Evolutionary conservation across 2,113 vertebrate genomes (phyloP).

Genomic region (Panthera tigris): DNA sequence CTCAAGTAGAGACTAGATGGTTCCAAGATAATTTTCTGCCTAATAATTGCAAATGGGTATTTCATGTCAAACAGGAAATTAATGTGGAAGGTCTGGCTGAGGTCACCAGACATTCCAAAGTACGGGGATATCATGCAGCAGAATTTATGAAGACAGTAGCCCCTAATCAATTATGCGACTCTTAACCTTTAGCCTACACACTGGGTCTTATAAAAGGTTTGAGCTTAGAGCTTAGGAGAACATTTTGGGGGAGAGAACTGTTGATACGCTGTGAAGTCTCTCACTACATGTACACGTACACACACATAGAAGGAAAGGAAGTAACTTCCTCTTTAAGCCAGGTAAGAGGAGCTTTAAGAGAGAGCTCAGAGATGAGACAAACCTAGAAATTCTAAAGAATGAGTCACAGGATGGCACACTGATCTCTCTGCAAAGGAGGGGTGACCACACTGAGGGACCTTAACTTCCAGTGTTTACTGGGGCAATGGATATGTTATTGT

Average conservation of each 20-base stretch:
- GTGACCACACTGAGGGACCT: rapidly evolving
- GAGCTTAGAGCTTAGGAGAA: not conserved
- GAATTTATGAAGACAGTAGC: not conserved
- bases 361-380: not conserved
- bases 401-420: not conserved
- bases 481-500: not conserved
- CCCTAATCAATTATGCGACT: not conserved
- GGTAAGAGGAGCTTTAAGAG: not conserved
- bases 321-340: not conserved
- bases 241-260: not conserved
- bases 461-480: not conserved
- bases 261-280: not conserved
- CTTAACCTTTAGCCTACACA: not conserved
- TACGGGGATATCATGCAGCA: not conserved
- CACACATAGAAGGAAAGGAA: not conserved
- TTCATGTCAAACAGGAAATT: constrained; percentile 26
- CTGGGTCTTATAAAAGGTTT: not conserved
- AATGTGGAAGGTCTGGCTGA: not conserved
- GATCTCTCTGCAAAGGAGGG: not conserved
- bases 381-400: not conserved
- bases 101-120: constrained; percentile 5
- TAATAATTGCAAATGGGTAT: not conserved
- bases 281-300: too few species aligned
- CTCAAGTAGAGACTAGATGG: not conserved
- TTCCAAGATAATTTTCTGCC: not conserved